Conservation (phyloP, 2,888 invertebrate genomes). For the Oasisia sp. region DNA sequence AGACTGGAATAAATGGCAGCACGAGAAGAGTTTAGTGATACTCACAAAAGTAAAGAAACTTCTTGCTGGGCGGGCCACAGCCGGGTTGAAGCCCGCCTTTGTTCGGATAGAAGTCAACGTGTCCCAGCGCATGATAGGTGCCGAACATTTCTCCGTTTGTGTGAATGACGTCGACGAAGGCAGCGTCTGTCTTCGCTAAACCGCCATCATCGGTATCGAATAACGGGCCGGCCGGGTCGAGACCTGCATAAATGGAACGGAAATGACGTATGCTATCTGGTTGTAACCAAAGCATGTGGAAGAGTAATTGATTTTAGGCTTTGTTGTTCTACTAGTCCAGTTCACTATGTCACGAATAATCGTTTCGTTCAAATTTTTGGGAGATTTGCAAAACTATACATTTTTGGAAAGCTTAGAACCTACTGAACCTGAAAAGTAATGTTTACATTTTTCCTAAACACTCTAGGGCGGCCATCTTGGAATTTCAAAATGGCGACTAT, state of each 20-base stretch:
- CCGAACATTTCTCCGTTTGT: conserved; percentile 75
- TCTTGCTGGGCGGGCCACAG: conserved; percentile 46
- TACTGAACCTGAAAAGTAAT: too few species aligned
- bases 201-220: conserved; percentile 84
- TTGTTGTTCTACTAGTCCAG: background rate
- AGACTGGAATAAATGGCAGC: background rate
- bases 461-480: too few species aligned
- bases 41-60: background rate
- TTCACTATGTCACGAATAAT: background rate
- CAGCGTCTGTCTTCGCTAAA: conserved; percentile 84
- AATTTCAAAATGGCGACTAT: too few species aligned
- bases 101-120: conserved; percentile 66
- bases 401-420: too few species aligned
- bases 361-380: too few species aligned
- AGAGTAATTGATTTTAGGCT: background rate
- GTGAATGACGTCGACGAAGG: conserved; percentile 90
- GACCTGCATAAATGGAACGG: conserved; percentile 66
- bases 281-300: background rate
- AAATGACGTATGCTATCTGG: background rate
- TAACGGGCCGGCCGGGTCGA: conserved; percentile 91
- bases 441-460: too few species aligned
- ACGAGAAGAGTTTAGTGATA: background rate
- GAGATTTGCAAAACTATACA: too few species aligned
- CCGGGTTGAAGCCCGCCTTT: conserved; percentile 66
- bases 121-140: conserved; percentile 48